These are phyloP conservation scores for Hemithea aestivaria DNA, from an alignment of 2,888 invertebrate species.

Conservation along the genomic window DNA sequence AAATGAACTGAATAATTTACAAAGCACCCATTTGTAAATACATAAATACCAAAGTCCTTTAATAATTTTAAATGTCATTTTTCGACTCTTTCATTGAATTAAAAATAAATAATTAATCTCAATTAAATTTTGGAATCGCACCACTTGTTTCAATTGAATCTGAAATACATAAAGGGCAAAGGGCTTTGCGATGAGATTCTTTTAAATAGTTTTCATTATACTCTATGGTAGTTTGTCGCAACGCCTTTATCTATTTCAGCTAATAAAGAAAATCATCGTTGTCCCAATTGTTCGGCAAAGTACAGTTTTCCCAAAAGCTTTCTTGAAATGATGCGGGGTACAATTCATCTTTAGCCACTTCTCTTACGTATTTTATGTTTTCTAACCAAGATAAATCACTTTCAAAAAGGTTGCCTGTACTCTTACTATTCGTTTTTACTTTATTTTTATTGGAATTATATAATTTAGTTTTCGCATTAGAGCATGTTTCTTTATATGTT, in stretches of 20 bases:
- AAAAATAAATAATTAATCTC: constrained; percentile 7
- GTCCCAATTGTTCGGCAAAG: constrained; percentile 43
- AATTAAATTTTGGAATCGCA: constrained; percentile 21
- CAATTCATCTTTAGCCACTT: constrained; percentile 44
- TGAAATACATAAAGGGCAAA: no score
- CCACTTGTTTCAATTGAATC: constrained; percentile 22
- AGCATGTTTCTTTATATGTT: no score
- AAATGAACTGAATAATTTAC: no score
- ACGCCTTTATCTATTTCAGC: constrained; percentile 4
- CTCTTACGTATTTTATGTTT: constrained; percentile 51
- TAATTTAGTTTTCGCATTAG: no score
- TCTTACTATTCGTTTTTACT: no score
- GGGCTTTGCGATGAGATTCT: no score
- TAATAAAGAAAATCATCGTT: constrained; percentile 37
- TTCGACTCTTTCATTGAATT: constrained; percentile 4
- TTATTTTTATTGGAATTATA: no score
- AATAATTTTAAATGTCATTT: no score
- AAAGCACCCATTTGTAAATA: no score
- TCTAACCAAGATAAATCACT: constrained; percentile 53
- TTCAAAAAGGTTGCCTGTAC: constrained; percentile 2
- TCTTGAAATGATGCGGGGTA: constrained; percentile 33
- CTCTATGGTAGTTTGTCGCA: no score
- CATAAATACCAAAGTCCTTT: no score
- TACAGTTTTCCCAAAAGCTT: constrained; percentile 50
- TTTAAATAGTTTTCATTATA: no score